Evolutionary conservation across 2,113 vertebrate genomes (phyloP).

Genomic region (Oryzias javanicus): DNA sequence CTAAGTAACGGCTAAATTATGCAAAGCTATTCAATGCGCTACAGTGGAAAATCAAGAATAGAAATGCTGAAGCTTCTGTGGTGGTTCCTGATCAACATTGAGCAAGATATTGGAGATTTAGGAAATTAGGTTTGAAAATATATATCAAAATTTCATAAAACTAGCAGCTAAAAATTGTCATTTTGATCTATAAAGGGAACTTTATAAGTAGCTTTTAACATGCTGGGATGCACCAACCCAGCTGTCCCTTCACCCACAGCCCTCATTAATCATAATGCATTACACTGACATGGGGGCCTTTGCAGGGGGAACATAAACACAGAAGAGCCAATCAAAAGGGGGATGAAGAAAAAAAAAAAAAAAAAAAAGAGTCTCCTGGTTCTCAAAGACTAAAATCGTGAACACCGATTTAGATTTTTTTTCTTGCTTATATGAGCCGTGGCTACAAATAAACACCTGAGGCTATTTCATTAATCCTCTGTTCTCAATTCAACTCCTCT

Average conservation of each 20-base stretch:
- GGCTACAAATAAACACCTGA: constrained; percentile 19
- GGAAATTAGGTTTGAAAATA: too few species aligned
- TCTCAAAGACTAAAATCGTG: neutral
- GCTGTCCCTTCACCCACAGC: constrained; percentile 57
- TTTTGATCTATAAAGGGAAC: constrained; percentile 36
- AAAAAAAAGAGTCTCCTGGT: constrained; percentile 9
- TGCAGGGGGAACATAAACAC: constrained; percentile 34
- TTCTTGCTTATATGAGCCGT: neutral
- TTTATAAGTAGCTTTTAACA: constrained; percentile 45
- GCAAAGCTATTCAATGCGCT: constrained; percentile 49
- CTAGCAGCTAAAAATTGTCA: neutral
- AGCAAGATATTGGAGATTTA: neutral
- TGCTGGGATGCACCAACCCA: constrained; percentile 44
- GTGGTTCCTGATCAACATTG: neutral
- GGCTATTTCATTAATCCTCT: constrained; percentile 26
- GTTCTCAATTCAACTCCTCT: constrained; percentile 24
- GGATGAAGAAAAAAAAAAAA: neutral
- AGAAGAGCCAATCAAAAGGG: constrained; percentile 21
- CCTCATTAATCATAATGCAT: constrained; percentile 73
- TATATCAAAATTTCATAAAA: neutral
- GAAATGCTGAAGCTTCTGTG: neutral
- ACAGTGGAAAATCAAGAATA: constrained; percentile 19
- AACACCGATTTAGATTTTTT: neutral
- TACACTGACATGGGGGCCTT: constrained; percentile 51
- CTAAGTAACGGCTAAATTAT: constrained; percentile 70